A percentile compares a stretch with the other conserved stretches of the same genome.
Conservation (phyloP, 1,140 invertebrate species). For the Lerema accius region DNA sequence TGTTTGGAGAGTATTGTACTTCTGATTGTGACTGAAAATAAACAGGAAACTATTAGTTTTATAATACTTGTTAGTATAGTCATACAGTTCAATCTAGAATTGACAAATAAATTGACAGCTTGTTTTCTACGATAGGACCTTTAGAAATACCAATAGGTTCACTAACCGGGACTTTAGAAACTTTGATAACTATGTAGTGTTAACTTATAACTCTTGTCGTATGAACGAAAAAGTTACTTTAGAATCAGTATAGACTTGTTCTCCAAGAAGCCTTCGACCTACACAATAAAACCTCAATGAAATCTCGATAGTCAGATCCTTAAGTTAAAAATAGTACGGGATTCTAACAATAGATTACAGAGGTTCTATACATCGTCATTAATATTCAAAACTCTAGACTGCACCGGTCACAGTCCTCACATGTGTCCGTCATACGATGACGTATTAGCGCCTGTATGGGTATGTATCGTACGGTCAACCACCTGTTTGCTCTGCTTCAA, state of each 20-base stretch:
- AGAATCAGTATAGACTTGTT: no score
- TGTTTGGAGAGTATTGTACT: constrained; percentile 48
- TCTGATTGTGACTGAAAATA: constrained; percentile 58
- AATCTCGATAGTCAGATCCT: no score
- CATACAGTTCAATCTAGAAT: no score
- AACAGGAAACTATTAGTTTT: constrained; percentile 34
- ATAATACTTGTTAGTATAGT: constrained; percentile 2
- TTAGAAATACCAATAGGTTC: no score
- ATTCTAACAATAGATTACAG: constrained; percentile 23
- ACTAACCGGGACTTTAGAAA: no score
- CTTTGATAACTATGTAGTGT: no score
- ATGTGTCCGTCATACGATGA: constrained; percentile 22
- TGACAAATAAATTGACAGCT: no score
- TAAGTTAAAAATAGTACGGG: constrained; percentile 12
- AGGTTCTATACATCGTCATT: constrained; percentile 18
- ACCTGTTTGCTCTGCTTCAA: constrained; percentile 13
- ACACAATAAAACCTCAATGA: no score
- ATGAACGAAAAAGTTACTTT: no score
- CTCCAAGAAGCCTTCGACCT: no score
- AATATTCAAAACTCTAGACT: constrained; percentile 24
- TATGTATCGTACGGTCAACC: constrained; percentile 15
- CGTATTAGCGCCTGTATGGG: constrained; percentile 10
- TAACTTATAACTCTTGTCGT: no score
- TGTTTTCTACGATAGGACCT: no score
- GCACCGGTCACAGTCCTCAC: constrained; percentile 6